phyloP scores from a whole-genome alignment of 2,888 invertebrate genomes.

The Chironomus tentans region DNA sequence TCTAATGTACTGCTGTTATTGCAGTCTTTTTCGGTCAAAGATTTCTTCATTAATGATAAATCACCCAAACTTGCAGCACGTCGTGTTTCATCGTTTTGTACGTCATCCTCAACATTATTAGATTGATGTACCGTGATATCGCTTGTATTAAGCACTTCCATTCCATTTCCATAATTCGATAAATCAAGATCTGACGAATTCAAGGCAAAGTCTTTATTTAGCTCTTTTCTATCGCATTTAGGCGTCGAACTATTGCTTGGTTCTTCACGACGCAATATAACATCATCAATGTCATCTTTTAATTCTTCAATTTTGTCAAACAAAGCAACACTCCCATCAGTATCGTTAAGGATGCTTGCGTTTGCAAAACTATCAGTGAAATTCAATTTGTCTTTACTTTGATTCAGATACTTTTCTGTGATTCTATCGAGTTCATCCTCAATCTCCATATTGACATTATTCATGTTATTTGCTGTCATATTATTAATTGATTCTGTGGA shows the following conservation, averaged over 20 bases:
- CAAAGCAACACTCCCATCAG: slow-evolving; percentile 45
- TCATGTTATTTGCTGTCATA: slow-evolving; percentile 16
- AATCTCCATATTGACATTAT: slow-evolving; percentile 24
- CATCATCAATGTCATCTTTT: slow-evolving; percentile 32
- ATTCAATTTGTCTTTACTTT: slow-evolving; percentile 29
- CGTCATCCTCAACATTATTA: slow-evolving; percentile 43
- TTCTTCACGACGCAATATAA: slow-evolving; percentile 30
- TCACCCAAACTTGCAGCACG: slow-evolving; percentile 74
- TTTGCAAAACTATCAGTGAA: slow-evolving; percentile 36
- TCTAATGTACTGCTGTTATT: slow-evolving; percentile 52
- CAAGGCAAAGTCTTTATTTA: neutral
- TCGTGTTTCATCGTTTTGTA: slow-evolving; percentile 48
- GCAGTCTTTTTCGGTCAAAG: slow-evolving; percentile 9
- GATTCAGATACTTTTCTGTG: slow-evolving; percentile 22
- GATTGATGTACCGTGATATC: slow-evolving; percentile 60
- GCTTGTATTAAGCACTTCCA: slow-evolving; percentile 58
- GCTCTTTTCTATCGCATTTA: slow-evolving; percentile 41
- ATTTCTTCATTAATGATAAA: slow-evolving; percentile 47
- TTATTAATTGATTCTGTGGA: neutral
- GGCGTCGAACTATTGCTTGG: slow-evolving; percentile 47
- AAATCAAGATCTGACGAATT: slow-evolving; percentile 44
- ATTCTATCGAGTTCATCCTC: slow-evolving; percentile 25
- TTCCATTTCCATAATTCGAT: slow-evolving; percentile 47
- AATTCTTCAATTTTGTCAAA: slow-evolving; percentile 41
- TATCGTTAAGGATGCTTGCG: slow-evolving; percentile 38